Base-by-base conservation (phyloP, 2,888 invertebrate species). In the Lumbricus terrestris region DNA sequence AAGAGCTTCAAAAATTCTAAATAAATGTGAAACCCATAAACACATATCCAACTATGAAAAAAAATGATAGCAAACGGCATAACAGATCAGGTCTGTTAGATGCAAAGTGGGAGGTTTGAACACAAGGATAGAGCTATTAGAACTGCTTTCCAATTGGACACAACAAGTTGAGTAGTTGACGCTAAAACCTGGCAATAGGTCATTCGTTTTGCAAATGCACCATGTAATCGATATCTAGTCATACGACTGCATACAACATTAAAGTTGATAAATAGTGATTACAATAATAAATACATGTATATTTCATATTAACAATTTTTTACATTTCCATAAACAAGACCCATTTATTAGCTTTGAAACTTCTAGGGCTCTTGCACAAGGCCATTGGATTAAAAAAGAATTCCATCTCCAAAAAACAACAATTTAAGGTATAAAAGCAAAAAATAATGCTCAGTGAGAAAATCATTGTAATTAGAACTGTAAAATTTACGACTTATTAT, bases 341-440 rank as follows among this genome's bases (percentile, higher is more conserved):
- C n/a, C 29, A n/a, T 69, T n/a, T n/a, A n/a, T 11, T n/a, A 69
- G 69, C 69, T 69, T 69, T 69, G n/a, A 69, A n/a, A 69, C 29
- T 69, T 29, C n/a, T n/a, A 69, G 29, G 29, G 69, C 69, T 1
- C 1, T 8, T n/a, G 69, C 69, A 69, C 69, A n/a, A 69, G n/a
- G n/a, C 29, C 29, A n/a, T 16, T n/a, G 5, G 1, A 69, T n/a
- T 8, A n/a, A 8, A 29, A 20, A 47, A 69, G 69, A 69, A n/a
- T 69, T n/a, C 69, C 29, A n/a, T n/a, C 29, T 69, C 69, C 69
- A 69, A 69, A 11, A 69, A 69, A 29, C 29, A 3, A 47, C 11
- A 69, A 69, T 69, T n/a, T 69, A 69, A 69, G 69, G 69, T 69
- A n/a, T 69, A 69, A 69, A 69, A n/a, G 69, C n/a, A 69, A n/a